These are phyloP conservation scores for Anodontia alba DNA, from an alignment of 2,888 invertebrate genomes.

Conservation along the genomic window DNA sequence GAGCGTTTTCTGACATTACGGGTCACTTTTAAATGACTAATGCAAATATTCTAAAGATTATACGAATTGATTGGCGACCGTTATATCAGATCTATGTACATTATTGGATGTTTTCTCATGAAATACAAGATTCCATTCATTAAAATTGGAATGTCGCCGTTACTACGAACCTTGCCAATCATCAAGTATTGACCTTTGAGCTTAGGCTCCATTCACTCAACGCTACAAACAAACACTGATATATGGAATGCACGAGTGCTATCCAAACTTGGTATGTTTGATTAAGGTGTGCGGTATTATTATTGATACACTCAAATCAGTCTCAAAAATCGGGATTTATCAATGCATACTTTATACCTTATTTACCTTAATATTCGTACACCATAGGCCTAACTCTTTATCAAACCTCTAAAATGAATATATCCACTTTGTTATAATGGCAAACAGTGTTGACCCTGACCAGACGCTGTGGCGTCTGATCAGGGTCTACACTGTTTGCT, in stretches of 20 bases:
- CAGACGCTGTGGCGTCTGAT: no score
- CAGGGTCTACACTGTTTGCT: no score
- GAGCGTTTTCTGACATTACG: no score
- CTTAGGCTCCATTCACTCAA: neutral
- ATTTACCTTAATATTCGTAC: no score
- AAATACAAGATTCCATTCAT: neutral
- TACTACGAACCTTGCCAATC: neutral
- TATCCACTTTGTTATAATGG: no score
- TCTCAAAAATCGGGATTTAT: no score
- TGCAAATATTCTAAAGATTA: neutral
- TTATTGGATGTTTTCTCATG: neutral
- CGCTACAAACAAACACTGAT: neutral
- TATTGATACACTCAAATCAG: no score
- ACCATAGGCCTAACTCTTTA: no score
- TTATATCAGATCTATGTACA: neutral
- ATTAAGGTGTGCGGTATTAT: no score
- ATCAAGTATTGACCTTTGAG: neutral
- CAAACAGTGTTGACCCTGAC: no score
- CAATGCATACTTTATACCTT: no score
- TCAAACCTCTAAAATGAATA: no score
- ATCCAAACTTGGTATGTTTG: neutral
- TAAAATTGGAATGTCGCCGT: neutral
- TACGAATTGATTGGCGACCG: neutral
- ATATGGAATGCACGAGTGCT: neutral
- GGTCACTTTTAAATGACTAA: neutral